Percentiles rank a stretch among this genome's conserved stretches.
Conservation (phyloP, 2,797 vertebrate species). For the Cheirogaleus major region DNA sequence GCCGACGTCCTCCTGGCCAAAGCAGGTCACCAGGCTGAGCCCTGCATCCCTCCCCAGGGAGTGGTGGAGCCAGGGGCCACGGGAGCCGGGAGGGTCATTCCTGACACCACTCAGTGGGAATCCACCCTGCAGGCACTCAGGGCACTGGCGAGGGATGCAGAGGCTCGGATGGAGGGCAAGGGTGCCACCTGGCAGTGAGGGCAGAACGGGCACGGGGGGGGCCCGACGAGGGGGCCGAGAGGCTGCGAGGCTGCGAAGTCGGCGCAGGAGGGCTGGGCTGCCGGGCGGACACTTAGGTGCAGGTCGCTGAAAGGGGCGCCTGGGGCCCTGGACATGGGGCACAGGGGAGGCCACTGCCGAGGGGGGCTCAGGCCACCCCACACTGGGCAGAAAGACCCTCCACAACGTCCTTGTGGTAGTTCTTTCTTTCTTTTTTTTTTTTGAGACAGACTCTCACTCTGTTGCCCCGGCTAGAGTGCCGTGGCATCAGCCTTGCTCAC, state of each 20-base stretch:
- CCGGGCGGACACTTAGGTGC: no score
- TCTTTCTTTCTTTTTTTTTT: no score
- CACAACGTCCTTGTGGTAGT: not conserved
- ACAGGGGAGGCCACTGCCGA: not conserved
- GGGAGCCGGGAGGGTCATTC: not conserved
- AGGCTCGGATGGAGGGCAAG: not conserved
- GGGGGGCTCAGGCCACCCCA: not conserved
- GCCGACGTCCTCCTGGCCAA: not conserved
- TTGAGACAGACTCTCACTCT: no score
- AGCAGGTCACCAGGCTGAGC: not conserved
- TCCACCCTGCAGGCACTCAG: accelerated
- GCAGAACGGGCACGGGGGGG: not conserved
- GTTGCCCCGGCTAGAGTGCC: no score
- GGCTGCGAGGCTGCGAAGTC: no score
- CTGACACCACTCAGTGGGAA: no score
- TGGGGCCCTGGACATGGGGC: not conserved
- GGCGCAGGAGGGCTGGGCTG: no score
- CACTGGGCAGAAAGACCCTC: not conserved
- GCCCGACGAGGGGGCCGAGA: not conserved
- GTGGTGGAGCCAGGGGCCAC: not conserved
- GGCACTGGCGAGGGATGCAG: not conserved
- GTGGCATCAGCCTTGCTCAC: no score
- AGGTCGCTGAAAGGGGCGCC: not conserved
- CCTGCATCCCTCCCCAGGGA: not conserved
- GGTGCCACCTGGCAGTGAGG: not conserved